Conservation (phyloP, 2,888 invertebrate species). For the Phortica okadai region DNA sequence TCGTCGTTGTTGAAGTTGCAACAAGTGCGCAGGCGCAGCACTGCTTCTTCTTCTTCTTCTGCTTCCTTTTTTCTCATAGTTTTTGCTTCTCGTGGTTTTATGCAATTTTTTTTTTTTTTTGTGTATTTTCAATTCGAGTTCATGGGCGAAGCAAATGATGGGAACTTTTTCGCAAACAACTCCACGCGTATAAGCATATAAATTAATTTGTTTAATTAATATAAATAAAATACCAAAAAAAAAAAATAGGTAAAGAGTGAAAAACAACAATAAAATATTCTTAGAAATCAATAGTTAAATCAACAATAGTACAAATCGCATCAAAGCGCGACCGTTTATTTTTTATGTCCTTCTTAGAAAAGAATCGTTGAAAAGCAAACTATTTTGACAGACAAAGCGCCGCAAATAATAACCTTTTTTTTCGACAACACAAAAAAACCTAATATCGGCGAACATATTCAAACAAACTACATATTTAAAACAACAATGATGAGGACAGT, state of each 20-base stretch:
- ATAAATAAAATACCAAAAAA: no score
- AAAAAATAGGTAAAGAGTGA: no score
- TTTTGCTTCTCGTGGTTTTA: no score
- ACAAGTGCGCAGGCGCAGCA: slow-evolving; percentile 35
- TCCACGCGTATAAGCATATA: no score
- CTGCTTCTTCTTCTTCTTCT: slow-evolving; percentile 17
- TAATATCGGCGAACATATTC: background rate
- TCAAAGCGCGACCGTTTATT: background rate
- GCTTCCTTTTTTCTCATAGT: background rate
- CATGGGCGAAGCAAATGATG: background rate
- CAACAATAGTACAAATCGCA: background rate
- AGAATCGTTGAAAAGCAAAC: background rate
- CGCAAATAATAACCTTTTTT: background rate
- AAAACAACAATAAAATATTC: background rate
- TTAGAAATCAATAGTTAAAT: background rate
- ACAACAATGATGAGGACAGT: background rate
- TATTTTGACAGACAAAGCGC: background rate
- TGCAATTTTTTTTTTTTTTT: no score
- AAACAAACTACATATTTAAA: background rate
- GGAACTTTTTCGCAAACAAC: background rate
- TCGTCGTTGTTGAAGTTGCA: slow-evolving; percentile 38
- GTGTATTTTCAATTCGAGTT: no score
- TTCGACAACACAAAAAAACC: background rate
- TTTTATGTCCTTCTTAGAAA: slow-evolving; percentile 8
- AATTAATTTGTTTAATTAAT: no score